Percentiles rank a stretch among this genome's conserved stretches.
phyloP scores from a whole-genome alignment of 2,113 vertebrate genomes.

The Pampusana beccarii region DNA sequence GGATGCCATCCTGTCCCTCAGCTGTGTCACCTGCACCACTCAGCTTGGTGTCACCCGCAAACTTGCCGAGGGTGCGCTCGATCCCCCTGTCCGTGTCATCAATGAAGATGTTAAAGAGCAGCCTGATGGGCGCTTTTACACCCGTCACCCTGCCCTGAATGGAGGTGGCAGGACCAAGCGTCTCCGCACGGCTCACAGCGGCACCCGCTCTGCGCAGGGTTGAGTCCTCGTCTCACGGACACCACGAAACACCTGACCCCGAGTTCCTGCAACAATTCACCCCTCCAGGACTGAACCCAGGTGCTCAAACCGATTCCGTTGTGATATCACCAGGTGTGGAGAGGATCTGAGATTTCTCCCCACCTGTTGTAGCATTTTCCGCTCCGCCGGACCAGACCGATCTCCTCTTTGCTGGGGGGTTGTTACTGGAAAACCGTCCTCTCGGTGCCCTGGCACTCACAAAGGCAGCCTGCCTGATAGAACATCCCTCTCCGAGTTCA shows the following conservation, averaged over 20 bases:
- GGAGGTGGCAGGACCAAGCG: not conserved
- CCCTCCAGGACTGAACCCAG: not conserved
- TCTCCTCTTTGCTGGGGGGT: not conserved
- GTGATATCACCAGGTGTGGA: accelerated
- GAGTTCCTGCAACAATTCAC: not conserved
- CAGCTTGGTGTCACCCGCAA: too few species aligned
- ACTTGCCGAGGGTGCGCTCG: too few species aligned
- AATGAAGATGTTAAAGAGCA: too few species aligned
- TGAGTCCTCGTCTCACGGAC: not conserved
- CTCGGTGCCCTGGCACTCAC: not conserved
- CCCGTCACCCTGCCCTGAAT: too few species aligned
- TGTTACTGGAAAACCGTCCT: not conserved
- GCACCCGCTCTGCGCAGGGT: not conserved
- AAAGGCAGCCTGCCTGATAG: not conserved
- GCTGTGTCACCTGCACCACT: too few species aligned
- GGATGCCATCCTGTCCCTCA: too few species aligned
- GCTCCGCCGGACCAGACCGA: not conserved
- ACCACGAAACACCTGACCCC: accelerated
- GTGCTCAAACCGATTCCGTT: not conserved
- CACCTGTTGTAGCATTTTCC: not conserved
- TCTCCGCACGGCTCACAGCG: not conserved
- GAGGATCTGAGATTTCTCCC: not conserved
- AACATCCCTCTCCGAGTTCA: not conserved
- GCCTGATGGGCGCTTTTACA: accelerated
- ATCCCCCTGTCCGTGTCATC: too few species aligned